phyloP scores from a whole-genome alignment of 1,140 invertebrate species.

The Solen grandis region DNA sequence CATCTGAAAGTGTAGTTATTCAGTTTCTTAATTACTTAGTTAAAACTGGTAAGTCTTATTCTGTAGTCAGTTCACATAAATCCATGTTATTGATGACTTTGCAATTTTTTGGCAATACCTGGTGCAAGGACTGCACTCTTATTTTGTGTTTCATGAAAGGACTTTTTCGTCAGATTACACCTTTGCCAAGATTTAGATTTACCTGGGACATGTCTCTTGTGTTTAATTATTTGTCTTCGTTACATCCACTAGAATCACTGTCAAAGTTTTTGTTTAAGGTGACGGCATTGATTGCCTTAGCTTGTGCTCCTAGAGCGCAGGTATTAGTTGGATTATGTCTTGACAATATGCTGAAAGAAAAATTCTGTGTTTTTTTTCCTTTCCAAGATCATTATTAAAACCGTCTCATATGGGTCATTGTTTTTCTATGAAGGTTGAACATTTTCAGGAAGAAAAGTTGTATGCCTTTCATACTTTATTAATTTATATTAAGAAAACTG shows the following conservation, averaged over 20 bases:
- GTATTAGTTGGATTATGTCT: constrained; percentile 18
- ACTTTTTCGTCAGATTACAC: constrained; percentile 11
- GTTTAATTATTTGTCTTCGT: constrained; percentile 17
- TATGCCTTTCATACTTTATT: constrained; percentile 24
- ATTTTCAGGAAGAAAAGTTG: too few relatives aligned
- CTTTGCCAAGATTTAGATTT: constrained; percentile 10
- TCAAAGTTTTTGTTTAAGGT: constrained; percentile 9
- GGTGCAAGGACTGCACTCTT: background rate
- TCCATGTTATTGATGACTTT: constrained; percentile 9
- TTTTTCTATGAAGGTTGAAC: constrained; percentile 40
- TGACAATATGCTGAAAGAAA: constrained; percentile 1
- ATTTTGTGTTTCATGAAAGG: constrained; percentile 23
- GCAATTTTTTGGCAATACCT: constrained; percentile 1
- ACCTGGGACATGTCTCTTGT: constrained; percentile 32
- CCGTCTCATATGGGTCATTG: background rate
- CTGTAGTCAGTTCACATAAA: constrained; percentile 9
- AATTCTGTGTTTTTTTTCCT: background rate
- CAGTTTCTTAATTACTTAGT: background rate
- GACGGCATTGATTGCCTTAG: too few relatives aligned
- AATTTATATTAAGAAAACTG: constrained; percentile 16
- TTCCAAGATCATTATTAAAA: constrained; percentile 15
- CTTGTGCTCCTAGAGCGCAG: constrained; percentile 27
- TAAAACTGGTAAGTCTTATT: constrained; percentile 3
- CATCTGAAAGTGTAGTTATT: too few relatives aligned
- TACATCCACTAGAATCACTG: background rate